A percentile compares a stretch with the other conserved stretches of the same genome.
These are phyloP conservation scores for Acipenser transmontanus DNA, from an alignment of 2,797 vertebrate species.

Conservation along the genomic window DNA sequence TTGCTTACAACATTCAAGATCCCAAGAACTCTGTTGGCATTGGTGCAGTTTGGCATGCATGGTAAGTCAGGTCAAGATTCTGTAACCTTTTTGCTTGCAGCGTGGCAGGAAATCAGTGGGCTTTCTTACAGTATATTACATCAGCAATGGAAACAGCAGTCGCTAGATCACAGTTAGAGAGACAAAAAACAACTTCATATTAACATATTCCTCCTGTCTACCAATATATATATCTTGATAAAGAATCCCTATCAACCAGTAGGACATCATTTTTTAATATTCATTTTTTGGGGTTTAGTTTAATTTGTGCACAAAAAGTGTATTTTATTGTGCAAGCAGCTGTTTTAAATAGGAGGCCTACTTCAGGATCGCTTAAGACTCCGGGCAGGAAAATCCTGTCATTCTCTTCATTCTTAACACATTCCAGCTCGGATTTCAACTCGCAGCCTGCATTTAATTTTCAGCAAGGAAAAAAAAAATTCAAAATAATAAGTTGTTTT, in stretches of 20 bases:
- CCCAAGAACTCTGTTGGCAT: constrained; percentile 29
- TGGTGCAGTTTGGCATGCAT: constrained; percentile 28
- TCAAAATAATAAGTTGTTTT: too few relatives aligned
- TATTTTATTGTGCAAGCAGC: not conserved
- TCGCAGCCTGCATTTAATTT: constrained; percentile 19
- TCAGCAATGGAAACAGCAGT: too few relatives aligned
- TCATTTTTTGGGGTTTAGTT: too few relatives aligned
- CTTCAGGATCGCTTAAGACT: constrained; percentile 14
- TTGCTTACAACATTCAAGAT: constrained; percentile 38
- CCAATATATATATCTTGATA: too few relatives aligned
- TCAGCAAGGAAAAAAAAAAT: not conserved
- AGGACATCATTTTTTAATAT: too few relatives aligned
- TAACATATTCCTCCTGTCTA: too few relatives aligned
- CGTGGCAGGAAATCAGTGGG: too few relatives aligned
- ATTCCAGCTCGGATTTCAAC: constrained; percentile 59
- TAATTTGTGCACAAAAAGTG: too few relatives aligned
- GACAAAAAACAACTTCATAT: too few relatives aligned
- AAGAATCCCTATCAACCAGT: too few relatives aligned
- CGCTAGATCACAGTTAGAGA: too few relatives aligned
- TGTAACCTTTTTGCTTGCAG: constrained; percentile 1
- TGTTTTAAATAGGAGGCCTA: constrained; percentile 1
- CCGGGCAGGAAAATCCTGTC: constrained; percentile 50
- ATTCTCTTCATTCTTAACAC: constrained; percentile 60
- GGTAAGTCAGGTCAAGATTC: constrained; percentile 23
- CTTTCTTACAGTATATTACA: too few relatives aligned